A percentile compares a stretch with the other conserved stretches of the same genome.
Evolutionary conservation across 2,113 vertebrate genomes (phyloP).

Genomic region (Argyrosomus japonicus): DNA sequence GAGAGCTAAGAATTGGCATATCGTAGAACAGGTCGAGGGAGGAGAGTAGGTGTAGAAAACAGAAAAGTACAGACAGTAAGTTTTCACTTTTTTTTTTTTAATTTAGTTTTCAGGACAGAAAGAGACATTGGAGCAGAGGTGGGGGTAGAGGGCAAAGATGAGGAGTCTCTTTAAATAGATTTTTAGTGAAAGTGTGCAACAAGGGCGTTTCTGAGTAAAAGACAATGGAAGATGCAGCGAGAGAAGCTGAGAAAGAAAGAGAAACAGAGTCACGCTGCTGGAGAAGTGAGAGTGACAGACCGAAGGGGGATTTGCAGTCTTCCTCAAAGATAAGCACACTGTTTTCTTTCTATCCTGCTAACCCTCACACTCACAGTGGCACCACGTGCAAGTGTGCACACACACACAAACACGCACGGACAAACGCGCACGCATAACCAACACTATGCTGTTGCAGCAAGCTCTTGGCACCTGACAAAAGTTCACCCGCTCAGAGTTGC

Average conservation of each 20-base stretch:
- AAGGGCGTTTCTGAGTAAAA: conserved; percentile 34
- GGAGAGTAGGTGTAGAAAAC: conserved; percentile 42
- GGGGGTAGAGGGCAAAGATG: conserved; percentile 26
- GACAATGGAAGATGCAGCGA: conserved; percentile 40
- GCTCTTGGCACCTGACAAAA: conserved; percentile 78
- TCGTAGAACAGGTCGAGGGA: conserved; percentile 35
- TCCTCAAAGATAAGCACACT: conserved; percentile 64
- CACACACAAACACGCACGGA: conserved; percentile 1
- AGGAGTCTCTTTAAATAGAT: conserved; percentile 29
- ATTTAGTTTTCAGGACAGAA: neutral
- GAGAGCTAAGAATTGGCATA: conserved; percentile 60
- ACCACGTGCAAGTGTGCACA: conserved; percentile 1
- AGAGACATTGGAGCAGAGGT: neutral
- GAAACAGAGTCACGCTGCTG: conserved; percentile 39
- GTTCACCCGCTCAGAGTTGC: conserved; percentile 74
- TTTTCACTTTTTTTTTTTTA: conserved; percentile 27
- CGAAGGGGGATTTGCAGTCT: conserved; percentile 64
- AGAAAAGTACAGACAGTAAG: conserved; percentile 10
- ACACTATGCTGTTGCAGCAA: conserved; percentile 61
- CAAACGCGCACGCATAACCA: conserved; percentile 11
- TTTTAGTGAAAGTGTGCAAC: conserved; percentile 12
- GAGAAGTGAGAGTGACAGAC: conserved; percentile 64
- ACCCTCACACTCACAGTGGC: conserved; percentile 36
- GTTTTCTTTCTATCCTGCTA: conserved; percentile 62
- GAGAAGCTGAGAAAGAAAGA: conserved; percentile 9